Evolutionary conservation across 1,140 invertebrate species (phyloP).

Genomic region (Drosophila takahashii): DNA sequence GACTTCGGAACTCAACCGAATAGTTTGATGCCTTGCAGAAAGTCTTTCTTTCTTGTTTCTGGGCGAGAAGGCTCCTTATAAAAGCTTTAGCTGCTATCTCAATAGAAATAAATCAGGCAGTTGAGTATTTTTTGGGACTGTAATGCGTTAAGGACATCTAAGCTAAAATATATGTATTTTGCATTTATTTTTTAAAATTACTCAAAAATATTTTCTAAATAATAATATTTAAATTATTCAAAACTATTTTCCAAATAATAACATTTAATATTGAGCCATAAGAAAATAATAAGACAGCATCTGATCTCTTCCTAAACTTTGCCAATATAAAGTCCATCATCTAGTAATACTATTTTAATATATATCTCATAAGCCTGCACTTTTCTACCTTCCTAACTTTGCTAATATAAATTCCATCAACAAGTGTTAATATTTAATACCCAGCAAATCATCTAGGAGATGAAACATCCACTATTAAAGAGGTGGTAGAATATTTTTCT

Average conservation of each 20-base stretch:
- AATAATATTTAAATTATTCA: too few species aligned
- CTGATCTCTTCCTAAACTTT: neutral
- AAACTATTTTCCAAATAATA: too few species aligned
- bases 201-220: too few species aligned
- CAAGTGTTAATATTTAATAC: constrained; percentile 8
- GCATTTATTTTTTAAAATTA: too few species aligned
- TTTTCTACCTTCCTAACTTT: constrained; percentile 2
- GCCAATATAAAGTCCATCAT: neutral
- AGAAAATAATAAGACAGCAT: too few species aligned
- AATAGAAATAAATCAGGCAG: constrained; percentile 23
- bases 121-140: neutral
- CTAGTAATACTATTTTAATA: constrained; percentile 2
- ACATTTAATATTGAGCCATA: too few species aligned
- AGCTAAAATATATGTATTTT: neutral
- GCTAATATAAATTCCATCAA: constrained; percentile 9
- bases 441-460: constrained; percentile 7
- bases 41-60: constrained; percentile 5
- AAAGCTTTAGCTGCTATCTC: constrained; percentile 7
- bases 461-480: neutral
- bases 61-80: neutral
- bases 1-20: constrained; percentile 40
- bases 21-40: constrained; percentile 34
- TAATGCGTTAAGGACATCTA: neutral
- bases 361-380: neutral
- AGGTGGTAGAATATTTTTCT: constrained; percentile 18